Conservation (phyloP, 2,113 vertebrate species). For the Canis aureus region DNA sequence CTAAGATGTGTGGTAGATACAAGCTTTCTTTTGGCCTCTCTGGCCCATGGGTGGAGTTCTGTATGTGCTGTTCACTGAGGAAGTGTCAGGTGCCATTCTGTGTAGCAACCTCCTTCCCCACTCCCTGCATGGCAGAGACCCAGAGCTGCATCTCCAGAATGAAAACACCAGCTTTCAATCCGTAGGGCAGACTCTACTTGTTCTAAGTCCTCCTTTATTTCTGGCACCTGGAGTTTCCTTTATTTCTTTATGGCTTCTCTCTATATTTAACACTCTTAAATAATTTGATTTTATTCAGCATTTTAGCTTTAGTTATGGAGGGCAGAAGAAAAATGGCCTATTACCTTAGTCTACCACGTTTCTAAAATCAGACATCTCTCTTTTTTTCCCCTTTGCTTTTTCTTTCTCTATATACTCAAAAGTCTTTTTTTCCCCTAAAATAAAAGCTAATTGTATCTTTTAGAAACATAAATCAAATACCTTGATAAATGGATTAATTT, state of each 20-base stretch:
- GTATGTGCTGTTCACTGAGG: not conserved
- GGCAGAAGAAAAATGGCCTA: not conserved
- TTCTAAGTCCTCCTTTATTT: not conserved
- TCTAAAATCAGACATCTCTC: not conserved
- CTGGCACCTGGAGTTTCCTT: not conserved
- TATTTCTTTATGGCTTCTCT: not conserved
- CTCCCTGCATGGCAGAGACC: not conserved
- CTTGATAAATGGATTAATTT: conserved; percentile 21
- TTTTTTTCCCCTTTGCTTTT: not conserved
- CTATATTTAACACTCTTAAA: not conserved
- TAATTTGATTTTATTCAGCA: not conserved
- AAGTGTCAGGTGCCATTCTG: fast-evolving
- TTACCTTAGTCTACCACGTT: not conserved
- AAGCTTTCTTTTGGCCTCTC: not conserved
- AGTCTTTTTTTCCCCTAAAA: not conserved
- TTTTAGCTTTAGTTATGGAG: not conserved
- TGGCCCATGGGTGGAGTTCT: not conserved
- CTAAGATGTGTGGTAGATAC: not conserved
- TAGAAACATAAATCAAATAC: not conserved
- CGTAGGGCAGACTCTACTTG: fast-evolving
- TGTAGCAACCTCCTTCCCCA: not conserved
- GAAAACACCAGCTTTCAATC: too few species aligned
- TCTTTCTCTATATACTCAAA: not conserved
- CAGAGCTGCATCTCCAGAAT: fast-evolving
- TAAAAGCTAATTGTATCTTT: not conserved